A percentile compares a stretch with the other conserved stretches of the same genome.
Conservation (phyloP, 2,797 vertebrate species). For the Siniperca scherzeri region DNA sequence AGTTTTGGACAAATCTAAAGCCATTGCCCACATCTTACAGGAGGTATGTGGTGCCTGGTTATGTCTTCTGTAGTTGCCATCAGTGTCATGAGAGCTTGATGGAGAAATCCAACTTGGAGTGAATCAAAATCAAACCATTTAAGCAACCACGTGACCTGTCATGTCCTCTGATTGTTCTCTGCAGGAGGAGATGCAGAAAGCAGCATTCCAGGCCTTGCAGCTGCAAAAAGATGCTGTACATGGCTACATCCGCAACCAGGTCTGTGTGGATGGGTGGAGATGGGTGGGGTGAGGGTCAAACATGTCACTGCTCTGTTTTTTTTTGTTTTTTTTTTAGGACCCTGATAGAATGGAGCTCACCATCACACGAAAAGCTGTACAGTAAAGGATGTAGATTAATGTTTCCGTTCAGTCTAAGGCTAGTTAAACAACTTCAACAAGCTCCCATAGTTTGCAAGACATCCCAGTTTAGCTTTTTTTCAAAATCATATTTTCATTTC, state of each 20-base stretch:
- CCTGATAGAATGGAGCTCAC: not conserved
- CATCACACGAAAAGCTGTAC: not conserved
- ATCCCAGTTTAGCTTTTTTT: not conserved
- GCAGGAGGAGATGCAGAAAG: slow-evolving; percentile 96
- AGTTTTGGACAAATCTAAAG: slow-evolving; percentile 95
- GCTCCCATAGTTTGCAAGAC: not conserved
- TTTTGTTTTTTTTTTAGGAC: not conserved
- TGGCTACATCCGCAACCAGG: slow-evolving; percentile 93
- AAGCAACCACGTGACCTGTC: not conserved
- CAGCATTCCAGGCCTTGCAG: slow-evolving; percentile 95
- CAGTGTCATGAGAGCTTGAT: not conserved
- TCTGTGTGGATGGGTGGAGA: slow-evolving; percentile 63
- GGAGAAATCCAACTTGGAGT: not conserved
- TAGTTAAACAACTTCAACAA: not conserved
- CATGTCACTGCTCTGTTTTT: not conserved
- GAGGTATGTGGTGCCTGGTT: slow-evolving; percentile 88
- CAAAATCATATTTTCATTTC: too few relatives aligned
- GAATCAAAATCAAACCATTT: not conserved
- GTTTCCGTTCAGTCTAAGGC: not conserved
- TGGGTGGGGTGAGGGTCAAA: not conserved
- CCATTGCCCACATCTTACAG: slow-evolving; percentile 92
- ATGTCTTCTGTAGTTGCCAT: not conserved
- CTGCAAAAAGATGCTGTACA: slow-evolving; percentile 94
- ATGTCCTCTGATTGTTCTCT: slow-evolving; percentile 33
- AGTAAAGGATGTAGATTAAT: not conserved